phyloP scores from a whole-genome alignment of 2,797 vertebrate genomes.

The Poeciliopsis gracilis region DNA sequence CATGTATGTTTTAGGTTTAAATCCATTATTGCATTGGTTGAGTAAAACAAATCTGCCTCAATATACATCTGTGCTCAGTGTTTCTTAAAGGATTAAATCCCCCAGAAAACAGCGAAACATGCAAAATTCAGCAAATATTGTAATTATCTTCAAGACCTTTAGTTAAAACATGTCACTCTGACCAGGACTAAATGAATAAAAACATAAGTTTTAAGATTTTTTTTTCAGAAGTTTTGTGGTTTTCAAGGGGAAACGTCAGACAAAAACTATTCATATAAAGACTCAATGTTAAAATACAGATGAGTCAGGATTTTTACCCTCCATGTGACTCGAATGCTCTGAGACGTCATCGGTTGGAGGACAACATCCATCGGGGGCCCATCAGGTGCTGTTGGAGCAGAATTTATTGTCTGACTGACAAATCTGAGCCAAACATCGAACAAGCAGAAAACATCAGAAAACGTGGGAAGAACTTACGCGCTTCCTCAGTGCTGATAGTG shows the following conservation, averaged over 20 bases:
- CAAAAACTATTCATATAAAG: background rate
- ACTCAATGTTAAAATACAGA: background rate
- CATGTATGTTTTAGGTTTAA: background rate
- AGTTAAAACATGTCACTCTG: background rate
- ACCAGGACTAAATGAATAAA: background rate
- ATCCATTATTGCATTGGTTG: background rate
- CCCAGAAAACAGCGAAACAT: background rate
- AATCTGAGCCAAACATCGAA: background rate
- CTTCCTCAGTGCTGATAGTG: conserved; percentile 97
- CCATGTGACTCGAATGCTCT: conserved; percentile 98
- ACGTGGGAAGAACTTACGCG: conserved; percentile 79
- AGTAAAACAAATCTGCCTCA: background rate
- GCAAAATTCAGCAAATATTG: background rate
- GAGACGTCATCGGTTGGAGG: conserved; percentile 93
- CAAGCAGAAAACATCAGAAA: background rate
- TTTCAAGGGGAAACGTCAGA: background rate
- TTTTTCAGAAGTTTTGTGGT: no score
- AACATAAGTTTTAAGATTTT: no score
- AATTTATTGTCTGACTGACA: conserved; percentile 7
- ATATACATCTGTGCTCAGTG: background rate
- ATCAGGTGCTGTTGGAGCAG: conserved; percentile 86
- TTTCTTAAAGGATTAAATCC: background rate
- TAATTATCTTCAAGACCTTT: background rate
- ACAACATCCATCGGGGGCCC: conserved; percentile 96
- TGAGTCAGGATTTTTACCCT: conserved; percentile 81